Percentiles rank a stretch among this genome's conserved stretches.
Evolutionary conservation across 2,797 vertebrate genomes (phyloP).

Genomic region (Catharus ustulatus): DNA sequence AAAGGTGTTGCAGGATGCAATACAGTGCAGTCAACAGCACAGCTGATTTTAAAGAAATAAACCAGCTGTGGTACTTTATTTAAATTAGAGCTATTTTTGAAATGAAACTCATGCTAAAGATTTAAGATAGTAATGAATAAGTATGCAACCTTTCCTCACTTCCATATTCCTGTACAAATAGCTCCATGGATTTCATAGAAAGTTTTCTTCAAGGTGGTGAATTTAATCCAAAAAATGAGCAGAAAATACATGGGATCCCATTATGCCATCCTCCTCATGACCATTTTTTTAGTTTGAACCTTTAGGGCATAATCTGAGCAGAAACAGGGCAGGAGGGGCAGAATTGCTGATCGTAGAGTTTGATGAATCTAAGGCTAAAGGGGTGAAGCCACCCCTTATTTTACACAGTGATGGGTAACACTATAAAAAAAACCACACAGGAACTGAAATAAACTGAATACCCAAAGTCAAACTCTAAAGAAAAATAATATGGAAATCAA

Average conservation of each 20-base stretch:
- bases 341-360: background rate
- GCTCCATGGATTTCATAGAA: background rate
- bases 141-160: background rate
- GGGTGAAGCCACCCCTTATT: background rate
- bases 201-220: background rate
- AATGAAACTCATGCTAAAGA: background rate
- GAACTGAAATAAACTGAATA: background rate
- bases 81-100: background rate
- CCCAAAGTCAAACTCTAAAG: background rate
- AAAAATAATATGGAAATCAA: background rate
- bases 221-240: background rate
- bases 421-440: background rate
- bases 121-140: background rate
- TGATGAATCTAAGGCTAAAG: background rate
- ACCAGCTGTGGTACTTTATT: background rate
- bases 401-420: background rate
- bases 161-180: background rate
- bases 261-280: background rate
- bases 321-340: background rate
- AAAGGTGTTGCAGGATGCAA: background rate
- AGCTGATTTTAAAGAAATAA: background rate
- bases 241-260: background rate
- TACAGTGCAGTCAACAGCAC: background rate
- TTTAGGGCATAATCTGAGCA: background rate
- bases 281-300: background rate